phyloP scores from a whole-genome alignment of 2,888 invertebrate genomes.

The Pelosia muscerda region DNA sequence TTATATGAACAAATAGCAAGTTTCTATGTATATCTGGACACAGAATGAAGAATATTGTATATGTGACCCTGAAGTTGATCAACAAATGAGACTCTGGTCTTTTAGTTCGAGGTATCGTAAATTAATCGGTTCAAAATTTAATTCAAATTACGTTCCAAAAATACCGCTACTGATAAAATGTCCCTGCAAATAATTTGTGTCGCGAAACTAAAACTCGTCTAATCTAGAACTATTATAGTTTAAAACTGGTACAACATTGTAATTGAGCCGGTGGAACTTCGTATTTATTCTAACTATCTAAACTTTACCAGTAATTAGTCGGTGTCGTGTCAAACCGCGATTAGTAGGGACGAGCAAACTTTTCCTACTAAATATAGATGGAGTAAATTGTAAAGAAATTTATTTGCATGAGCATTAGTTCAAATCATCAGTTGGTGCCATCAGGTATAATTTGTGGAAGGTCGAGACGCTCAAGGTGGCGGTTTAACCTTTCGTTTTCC shows the following conservation, averaged over 20 bases:
- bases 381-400: constrained; percentile 7
- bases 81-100: too few relatives aligned
- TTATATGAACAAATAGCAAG: too few relatives aligned
- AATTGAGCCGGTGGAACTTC: constrained; percentile 38
- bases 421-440: constrained; percentile 9
- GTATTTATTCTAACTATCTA: constrained; percentile 40
- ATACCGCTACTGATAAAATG: neutral
- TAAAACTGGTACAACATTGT: constrained; percentile 43
- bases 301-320: constrained; percentile 37
- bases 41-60: too few relatives aligned
- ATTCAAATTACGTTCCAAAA: neutral
- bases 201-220: constrained; percentile 16
- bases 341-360: constrained; percentile 28
- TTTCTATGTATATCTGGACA: too few relatives aligned
- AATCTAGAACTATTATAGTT: constrained; percentile 28
- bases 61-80: too few relatives aligned
- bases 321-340: constrained; percentile 32
- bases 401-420: constrained; percentile 12
- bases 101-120: too few relatives aligned
- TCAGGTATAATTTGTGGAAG: constrained; percentile 10
- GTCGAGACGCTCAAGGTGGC: neutral
- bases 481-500: too few relatives aligned
- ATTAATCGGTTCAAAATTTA: too few relatives aligned
- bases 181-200: neutral
- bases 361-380: constrained; percentile 20